A percentile compares a stretch with the other conserved stretches of the same genome.
These are phyloP conservation scores for Agapornis canus DNA, from an alignment of 2,797 vertebrate species.

Conservation along the genomic window DNA sequence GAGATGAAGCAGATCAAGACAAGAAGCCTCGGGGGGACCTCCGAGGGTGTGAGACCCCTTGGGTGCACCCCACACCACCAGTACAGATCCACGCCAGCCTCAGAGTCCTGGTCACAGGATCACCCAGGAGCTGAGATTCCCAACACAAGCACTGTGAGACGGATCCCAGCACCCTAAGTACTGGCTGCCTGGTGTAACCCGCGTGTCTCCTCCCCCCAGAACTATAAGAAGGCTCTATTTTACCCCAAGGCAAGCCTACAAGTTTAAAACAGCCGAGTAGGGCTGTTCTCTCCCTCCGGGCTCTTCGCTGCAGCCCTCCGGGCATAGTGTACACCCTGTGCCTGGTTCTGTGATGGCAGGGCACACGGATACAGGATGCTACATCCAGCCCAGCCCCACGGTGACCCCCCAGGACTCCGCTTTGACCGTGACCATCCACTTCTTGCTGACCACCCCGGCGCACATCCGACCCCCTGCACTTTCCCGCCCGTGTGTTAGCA, in stretches of 20 bases:
- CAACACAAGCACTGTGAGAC: rapidly evolving
- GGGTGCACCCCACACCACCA: not conserved
- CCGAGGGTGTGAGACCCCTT: no score
- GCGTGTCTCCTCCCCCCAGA: not conserved
- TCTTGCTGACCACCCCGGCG: not conserved
- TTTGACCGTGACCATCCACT: not conserved
- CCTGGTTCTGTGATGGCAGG: rapidly evolving
- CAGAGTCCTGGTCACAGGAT: rapidly evolving
- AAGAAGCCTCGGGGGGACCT: rapidly evolving
- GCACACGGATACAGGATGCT: rapidly evolving
- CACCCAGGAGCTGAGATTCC: not conserved
- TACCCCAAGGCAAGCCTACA: not conserved
- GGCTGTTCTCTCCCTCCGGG: not conserved
- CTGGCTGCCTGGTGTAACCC: not conserved
- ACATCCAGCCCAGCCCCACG: rapidly evolving
- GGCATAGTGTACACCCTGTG: not conserved
- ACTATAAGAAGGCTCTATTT: not conserved
- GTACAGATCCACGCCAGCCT: rapidly evolving
- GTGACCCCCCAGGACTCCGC: not conserved
- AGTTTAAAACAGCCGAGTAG: not conserved
- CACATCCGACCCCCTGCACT: rapidly evolving
- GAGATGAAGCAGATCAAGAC: not conserved
- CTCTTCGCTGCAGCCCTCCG: rapidly evolving
- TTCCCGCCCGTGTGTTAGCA: rapidly evolving
- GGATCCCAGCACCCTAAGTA: not conserved